Base-by-base conservation (phyloP, 1,140 invertebrate species). In the Drosophila rhopaloa region DNA sequence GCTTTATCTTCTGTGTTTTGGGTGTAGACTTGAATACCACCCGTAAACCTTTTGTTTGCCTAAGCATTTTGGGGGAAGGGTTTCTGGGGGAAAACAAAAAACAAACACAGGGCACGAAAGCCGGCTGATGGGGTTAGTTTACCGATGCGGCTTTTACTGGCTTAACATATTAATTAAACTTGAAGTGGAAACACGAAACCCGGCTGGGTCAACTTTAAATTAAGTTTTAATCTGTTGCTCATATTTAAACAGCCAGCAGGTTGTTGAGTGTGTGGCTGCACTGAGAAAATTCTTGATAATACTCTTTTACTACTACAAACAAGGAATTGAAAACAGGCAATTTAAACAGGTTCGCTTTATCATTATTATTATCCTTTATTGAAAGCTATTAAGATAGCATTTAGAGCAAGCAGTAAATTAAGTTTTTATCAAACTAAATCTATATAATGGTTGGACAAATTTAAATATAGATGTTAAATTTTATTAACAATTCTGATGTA, bases 151-250 rank as follows among this genome's bases (percentile, higher is more conserved):
- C 76, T 80, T 79, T 83, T 77, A 83, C 75, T 76, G 70, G 84
- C 84, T 88, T 89, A 88, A 89, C 84, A 89, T 88, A 88, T 88
- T 88, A 88, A 88, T 88, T 88, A 89, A 88, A 88, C 76, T 89
- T 89, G 48, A 89, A 88, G 84, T 83, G 80, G 76, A 79, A 79
- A 86, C 80, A 79, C 50, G 73, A 55, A 73, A 60, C 65, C 55
- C 57, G 50, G 41, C 72, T 60, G 76, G 60, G 73, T 76, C 71
- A 88, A 88, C 80, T 88, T 88, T 80, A 88, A 86, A 88, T 88
- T 88, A 83, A 79, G 72, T 89, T 88, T 89, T 88, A 88, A 88
- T 88, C 83, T 89, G 79, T 89, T 88, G 84, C 83, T 89, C 80
- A 88, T 89, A 89, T 89, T 89, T 86, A 88, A 83, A 79, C 79